A percentile compares a stretch with the other conserved stretches of the same genome.
phyloP scores from a whole-genome alignment of 2,888 invertebrate species.

The Heterodera filipjevi region DNA sequence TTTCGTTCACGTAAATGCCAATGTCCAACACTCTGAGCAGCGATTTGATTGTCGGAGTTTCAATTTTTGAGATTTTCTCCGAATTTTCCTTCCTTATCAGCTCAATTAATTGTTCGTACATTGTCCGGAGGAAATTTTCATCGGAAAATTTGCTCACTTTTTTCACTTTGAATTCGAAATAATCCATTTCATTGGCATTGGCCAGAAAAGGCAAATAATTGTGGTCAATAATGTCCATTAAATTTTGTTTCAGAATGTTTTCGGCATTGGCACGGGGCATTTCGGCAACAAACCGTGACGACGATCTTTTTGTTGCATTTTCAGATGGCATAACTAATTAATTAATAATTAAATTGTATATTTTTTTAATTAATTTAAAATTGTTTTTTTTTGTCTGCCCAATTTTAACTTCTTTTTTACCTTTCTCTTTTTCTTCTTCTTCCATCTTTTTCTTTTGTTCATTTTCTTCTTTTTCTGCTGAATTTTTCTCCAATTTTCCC shows the following conservation, averaged over 20 bases:
- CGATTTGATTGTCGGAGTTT: neutral
- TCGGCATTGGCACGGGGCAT: neutral
- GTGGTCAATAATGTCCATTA: neutral
- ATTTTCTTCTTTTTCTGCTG: neutral
- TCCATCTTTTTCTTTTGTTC: too few species aligned
- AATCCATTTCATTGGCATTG: neutral
- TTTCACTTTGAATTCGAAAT: conserved; percentile 12
- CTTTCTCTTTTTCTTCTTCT: too few species aligned
- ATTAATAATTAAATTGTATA: too few species aligned
- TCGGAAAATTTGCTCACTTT: neutral
- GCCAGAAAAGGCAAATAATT: neutral
- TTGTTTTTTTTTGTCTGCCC: too few species aligned
- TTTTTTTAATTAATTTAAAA: too few species aligned
- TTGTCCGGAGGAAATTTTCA: neutral
- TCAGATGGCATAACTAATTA: too few species aligned
- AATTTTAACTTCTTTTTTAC: too few species aligned
- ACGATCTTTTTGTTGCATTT: too few species aligned
- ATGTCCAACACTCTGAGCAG: conserved; percentile 3
- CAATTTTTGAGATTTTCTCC: neutral
- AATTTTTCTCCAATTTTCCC: neutral
- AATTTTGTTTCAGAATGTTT: neutral
- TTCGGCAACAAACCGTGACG: too few species aligned
- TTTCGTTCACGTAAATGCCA: neutral
- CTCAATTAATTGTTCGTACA: neutral
- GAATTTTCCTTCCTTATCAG: neutral